Evolutionary conservation across 2,888 invertebrate species (phyloP).

Genomic region (Nineta flava): DNA sequence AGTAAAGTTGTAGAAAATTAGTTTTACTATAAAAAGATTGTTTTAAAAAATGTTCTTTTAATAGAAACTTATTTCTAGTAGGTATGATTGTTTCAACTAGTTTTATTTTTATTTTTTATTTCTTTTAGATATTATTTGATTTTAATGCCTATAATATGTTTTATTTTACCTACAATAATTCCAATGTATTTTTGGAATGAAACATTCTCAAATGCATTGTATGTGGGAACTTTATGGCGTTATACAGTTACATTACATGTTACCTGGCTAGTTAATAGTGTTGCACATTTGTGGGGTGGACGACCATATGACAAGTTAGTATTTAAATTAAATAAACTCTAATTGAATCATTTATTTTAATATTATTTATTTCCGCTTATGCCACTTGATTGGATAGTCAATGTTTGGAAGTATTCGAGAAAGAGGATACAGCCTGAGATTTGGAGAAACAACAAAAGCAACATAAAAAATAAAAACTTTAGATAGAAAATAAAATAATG

Average conservation of each 20-base stretch:
- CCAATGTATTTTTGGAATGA: slow-evolving; percentile 47
- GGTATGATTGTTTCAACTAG: neutral
- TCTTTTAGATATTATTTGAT: slow-evolving; percentile 3
- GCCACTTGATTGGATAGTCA: no score
- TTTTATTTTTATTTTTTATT: neutral
- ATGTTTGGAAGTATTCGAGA: no score
- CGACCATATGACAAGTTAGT: slow-evolving; percentile 28
- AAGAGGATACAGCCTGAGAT: no score
- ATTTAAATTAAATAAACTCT: slow-evolving; percentile 4
- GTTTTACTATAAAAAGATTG: no score
- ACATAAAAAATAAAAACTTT: no score
- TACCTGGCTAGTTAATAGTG: slow-evolving; percentile 50
- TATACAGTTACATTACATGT: slow-evolving; percentile 39
- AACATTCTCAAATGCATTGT: slow-evolving; percentile 27
- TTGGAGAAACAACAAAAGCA: no score
- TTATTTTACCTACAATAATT: slow-evolving; percentile 33
- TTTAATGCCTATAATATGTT: slow-evolving; percentile 1
- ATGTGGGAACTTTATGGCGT: slow-evolving; percentile 30
- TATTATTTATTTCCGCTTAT: no score
- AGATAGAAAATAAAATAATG: no score
- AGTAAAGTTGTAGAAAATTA: no score
- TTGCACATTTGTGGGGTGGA: slow-evolving; percentile 35
- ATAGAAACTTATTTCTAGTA: no score
- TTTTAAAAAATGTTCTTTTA: neutral
- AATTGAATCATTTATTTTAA: neutral